Base-by-base conservation (phyloP, 2,888 invertebrate species). In the Sphaerophoria taeniata region DNA sequence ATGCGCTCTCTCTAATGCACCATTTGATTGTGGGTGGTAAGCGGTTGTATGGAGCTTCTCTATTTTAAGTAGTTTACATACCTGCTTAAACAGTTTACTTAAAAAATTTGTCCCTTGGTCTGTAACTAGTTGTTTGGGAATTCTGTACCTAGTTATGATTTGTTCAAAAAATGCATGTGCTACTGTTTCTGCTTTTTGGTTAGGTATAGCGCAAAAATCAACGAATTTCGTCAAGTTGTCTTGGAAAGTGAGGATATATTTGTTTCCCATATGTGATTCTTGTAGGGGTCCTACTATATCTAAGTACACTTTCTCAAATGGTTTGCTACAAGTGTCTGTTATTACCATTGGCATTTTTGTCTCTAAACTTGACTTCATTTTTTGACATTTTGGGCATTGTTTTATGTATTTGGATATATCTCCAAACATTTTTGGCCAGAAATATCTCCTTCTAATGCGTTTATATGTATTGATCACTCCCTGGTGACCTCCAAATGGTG, bases 381-480 rank as follows among this genome's bases (percentile, higher is more conserved):
- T 39, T 39, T 39, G 39, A 9, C 39, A 39, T 39, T 39, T 39
- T 39, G 6, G 6, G 9, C 14, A 51, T 6, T 24, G 6, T 6
- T 51, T 51, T 4, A 56, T 14, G 56, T 56, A 56, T 36, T 56
- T 56, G n/a, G 34, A 14, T 6, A 36, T 56, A 4, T 6, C 36
- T 6, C 1, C 14, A 14, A 56, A 56, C 56, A 56, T 56, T 31
- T 34, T 36, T 6, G 34, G 34, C 56, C 56, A 56, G n/a, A n/a
- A n/a, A 36, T 36, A 56, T 36, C 7, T 2, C 7, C 34, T 34
- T 6, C 34, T 34, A 2, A 56, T 56, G 14, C 56, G 56, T 7
- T 36, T 34, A 56, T 36, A 56, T 56, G 36, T 34, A 14, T 56
- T 56, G n/a, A 56, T n/a, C 9, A 56, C 56, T 56, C 36, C 56